These are phyloP conservation scores for Scomberomorus guttatus DNA, from an alignment of 2,797 vertebrate species.

Conservation along the genomic window DNA sequence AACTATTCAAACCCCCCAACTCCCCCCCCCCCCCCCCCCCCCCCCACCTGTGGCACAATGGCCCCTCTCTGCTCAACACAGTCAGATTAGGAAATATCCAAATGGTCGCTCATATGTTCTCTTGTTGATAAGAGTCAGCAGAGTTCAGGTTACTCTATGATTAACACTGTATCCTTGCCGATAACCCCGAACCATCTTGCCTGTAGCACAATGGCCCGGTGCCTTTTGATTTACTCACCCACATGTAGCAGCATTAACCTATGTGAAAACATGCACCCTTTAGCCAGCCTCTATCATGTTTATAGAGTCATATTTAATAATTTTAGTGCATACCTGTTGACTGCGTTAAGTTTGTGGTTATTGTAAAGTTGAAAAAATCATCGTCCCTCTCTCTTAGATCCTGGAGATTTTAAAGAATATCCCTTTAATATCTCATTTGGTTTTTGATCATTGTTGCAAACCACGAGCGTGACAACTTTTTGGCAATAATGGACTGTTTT, in stretches of 20 bases:
- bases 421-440: not conserved
- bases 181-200: constrained; percentile 63
- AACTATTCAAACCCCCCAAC: constrained; percentile 52
- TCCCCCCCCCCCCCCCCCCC: constrained; percentile 32
- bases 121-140: constrained; percentile 72
- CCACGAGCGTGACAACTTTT: not conserved
- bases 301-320: not conserved
- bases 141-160: constrained; percentile 81
- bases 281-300: constrained; percentile 11
- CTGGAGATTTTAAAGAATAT: not conserved
- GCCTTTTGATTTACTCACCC: constrained; percentile 61
- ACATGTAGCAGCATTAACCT: constrained; percentile 51
- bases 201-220: constrained; percentile 41
- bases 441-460: not conserved
- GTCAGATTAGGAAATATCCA: constrained; percentile 80
- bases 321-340: constrained; percentile 10
- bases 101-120: constrained; percentile 83
- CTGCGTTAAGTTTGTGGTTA: not conserved
- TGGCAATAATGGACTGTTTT: not conserved
- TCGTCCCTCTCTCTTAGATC: not conserved
- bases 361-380: not conserved
- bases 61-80: constrained; percentile 73
- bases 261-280: constrained; percentile 46
- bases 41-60: constrained; percentile 79
- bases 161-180: constrained; percentile 80